A percentile compares a stretch with the other conserved stretches of the same genome.
Evolutionary conservation across 2,113 vertebrate genomes (phyloP).

Genomic region (Lethenteron reissneri): DNA sequence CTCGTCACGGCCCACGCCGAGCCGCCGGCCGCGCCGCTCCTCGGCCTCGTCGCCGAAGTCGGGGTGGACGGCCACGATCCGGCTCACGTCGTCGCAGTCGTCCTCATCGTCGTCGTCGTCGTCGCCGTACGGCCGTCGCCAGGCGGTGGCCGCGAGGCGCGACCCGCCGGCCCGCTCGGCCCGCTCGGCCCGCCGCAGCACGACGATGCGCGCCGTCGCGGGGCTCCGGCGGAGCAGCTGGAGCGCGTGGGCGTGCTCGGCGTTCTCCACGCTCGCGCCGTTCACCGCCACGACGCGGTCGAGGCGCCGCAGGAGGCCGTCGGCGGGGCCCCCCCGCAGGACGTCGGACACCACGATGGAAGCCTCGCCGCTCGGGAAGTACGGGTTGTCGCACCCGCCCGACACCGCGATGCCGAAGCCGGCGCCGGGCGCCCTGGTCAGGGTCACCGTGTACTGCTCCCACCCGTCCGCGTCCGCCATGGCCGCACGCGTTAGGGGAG

Average conservation of each 20-base stretch:
- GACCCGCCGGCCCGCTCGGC: background rate
- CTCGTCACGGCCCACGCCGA: too few relatives aligned
- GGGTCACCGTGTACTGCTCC: constrained; percentile 69
- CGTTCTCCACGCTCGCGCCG: constrained; percentile 55
- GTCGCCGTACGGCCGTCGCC: constrained; percentile 61
- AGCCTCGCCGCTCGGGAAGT: constrained; percentile 23
- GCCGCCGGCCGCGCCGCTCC: too few relatives aligned
- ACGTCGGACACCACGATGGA: constrained; percentile 59
- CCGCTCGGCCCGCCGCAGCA: background rate
- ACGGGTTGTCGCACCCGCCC: constrained; percentile 43
- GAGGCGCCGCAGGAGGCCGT: constrained; percentile 38
- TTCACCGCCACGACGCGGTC: constrained; percentile 92
- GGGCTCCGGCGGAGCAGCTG: constrained; percentile 55
- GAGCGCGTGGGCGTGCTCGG: constrained; percentile 45
- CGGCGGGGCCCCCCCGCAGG: constrained; percentile 46
- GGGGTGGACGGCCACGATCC: too few relatives aligned
- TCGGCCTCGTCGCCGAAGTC: too few relatives aligned
- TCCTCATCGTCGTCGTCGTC: constrained; percentile 8
- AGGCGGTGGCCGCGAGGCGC: background rate
- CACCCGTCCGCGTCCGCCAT: constrained; percentile 90
- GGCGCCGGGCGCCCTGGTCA: constrained; percentile 48
- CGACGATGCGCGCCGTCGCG: constrained; percentile 48
- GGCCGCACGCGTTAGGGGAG: constrained; percentile 11
- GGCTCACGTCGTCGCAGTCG: constrained; percentile 9
- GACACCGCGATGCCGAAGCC: constrained; percentile 82